phyloP scores from a whole-genome alignment of 2,113 vertebrate genomes.

The Tursiops truncatus region DNA sequence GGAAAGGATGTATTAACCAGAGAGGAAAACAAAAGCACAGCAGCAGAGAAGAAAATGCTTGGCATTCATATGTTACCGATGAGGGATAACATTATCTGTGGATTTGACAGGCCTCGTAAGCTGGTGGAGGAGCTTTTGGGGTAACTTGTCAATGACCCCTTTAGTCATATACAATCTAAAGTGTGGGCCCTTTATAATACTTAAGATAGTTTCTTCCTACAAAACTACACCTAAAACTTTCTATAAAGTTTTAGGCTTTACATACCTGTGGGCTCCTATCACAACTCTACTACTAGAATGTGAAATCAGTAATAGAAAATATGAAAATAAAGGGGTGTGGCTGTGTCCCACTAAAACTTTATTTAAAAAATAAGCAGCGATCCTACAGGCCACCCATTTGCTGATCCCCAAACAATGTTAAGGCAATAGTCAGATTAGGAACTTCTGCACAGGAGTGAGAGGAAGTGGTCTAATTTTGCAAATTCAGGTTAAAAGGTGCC shows the following conservation, averaged over 20 bases:
- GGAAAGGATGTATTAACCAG: not conserved
- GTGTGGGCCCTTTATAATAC: not conserved
- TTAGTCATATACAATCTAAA: not conserved
- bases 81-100: too few species aligned
- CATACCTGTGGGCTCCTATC: rapidly evolving
- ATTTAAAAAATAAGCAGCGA: not conserved
- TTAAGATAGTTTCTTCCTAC: not conserved
- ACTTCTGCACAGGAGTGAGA: rapidly evolving
- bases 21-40: not conserved
- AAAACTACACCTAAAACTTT: not conserved
- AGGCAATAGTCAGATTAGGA: not conserved
- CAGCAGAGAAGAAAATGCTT: not conserved
- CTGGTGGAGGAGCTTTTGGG: not conserved
- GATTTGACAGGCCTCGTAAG: not conserved
- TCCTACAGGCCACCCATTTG: not conserved
- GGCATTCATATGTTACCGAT: not conserved
- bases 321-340: not conserved
- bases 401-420: not conserved
- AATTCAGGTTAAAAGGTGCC: not conserved
- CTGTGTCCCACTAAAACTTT: not conserved
- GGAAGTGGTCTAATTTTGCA: not conserved
- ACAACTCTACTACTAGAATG: not conserved
- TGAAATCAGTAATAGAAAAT: not conserved
- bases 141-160: not conserved
- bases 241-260: not conserved